Conservation (phyloP, 2,113 vertebrate genomes). For the Noctilio leporinus region DNA sequence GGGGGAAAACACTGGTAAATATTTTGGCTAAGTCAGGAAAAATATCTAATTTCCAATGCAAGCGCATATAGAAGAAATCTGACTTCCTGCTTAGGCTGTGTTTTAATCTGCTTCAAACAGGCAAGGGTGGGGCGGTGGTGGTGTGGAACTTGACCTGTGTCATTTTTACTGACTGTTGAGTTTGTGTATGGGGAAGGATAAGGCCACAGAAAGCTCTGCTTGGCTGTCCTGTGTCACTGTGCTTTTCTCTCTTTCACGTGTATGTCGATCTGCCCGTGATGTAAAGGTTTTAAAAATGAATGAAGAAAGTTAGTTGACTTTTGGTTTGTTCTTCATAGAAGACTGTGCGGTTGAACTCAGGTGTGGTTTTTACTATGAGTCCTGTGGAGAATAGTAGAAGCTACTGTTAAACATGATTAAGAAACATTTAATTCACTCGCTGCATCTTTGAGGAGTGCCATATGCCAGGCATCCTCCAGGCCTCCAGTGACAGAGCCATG, state of each 20-base stretch:
- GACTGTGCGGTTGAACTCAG: not conserved
- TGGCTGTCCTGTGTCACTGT: not conserved
- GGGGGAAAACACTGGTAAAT: conserved; percentile 31
- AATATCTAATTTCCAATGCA: not conserved
- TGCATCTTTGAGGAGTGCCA: not conserved
- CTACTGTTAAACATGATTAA: not conserved
- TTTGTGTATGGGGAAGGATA: not conserved
- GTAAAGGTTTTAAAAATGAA: conserved; percentile 21
- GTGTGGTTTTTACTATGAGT: not conserved
- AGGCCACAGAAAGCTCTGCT: not conserved
- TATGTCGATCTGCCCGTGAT: not conserved
- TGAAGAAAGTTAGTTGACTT: not conserved
- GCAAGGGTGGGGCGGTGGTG: not conserved
- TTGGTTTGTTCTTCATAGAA: not conserved
- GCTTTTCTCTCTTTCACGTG: not conserved
- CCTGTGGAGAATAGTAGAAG: not conserved
- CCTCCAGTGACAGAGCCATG: not conserved
- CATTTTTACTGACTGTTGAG: not conserved
- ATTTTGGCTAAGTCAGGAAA: not conserved
- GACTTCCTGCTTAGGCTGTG: not conserved
- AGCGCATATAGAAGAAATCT: not conserved
- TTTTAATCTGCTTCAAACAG: not conserved
- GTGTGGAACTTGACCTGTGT: not conserved
- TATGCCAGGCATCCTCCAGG: not conserved
- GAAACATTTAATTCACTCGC: not conserved